Conservation (phyloP, 2,113 vertebrate species). For the Datnioides undecimradiatus region DNA sequence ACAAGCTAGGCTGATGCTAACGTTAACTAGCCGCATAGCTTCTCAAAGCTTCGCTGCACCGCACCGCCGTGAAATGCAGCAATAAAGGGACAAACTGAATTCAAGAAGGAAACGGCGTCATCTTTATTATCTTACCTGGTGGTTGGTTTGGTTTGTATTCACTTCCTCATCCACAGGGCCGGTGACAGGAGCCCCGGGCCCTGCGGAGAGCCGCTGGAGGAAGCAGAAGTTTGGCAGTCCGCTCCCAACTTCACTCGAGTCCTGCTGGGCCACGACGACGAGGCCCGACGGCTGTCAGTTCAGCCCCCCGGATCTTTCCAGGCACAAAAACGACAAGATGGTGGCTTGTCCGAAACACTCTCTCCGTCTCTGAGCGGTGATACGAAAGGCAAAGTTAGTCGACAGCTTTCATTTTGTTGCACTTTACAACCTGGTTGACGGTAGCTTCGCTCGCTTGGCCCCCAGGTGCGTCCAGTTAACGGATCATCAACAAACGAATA, state of each 20-base stretch:
- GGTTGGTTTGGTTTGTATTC: conserved; percentile 34
- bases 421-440: conserved; percentile 47
- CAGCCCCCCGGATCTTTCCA: background rate
- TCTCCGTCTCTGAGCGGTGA: background rate
- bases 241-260: conserved; percentile 82
- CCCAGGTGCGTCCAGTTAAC: conserved; percentile 26
- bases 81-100: background rate
- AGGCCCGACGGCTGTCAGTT: conserved; percentile 57
- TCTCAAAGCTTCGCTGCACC: background rate
- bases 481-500: rapidly evolving
- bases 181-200: conserved; percentile 81
- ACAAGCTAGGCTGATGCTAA: conserved; percentile 71
- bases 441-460: conserved; percentile 57
- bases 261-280: conserved; percentile 77
- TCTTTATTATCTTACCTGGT: conserved; percentile 69
- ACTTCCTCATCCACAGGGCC: conserved; percentile 84
- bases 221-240: conserved; percentile 80
- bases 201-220: conserved; percentile 70
- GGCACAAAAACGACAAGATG: background rate
- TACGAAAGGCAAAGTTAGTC: background rate
- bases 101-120: rapidly evolving
- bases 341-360: background rate
- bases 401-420: conserved; percentile 45
- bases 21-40: conserved; percentile 26
- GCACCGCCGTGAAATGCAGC: background rate